Evolutionary conservation across 2,113 vertebrate genomes (phyloP), one percentile per base, ranked within the genome.

Genomic region (Potamarius usumacintae): DNA sequence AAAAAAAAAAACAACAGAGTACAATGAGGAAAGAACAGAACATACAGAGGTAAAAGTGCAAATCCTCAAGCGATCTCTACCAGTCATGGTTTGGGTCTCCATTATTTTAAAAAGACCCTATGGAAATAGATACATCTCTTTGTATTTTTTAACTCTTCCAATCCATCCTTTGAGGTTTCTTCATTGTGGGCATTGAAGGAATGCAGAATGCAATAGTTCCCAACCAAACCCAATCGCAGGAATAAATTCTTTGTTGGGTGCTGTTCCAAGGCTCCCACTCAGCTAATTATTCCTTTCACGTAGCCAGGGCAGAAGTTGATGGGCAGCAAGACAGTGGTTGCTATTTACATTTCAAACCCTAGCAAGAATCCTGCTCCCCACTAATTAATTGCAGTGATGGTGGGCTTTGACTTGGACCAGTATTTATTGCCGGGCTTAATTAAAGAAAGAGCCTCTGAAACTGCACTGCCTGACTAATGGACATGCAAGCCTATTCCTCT

Each of bases 381-480:
- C 85, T 92, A 91, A 92, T 91, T 91, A 87, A 92, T 91, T 91
- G 86, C 89, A 55, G 86, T 80, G 57, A 72, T 82, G 80, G 87
- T 69, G 76, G 78, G 81, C 78, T 87, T 80, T 52, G 85, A 88
- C 87, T 84, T 82, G 27, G 84, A 69, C 65, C 50, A 62, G 89
- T 92, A 92, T 92, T 92, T 92, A 92, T 92, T 88, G 89, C 90
- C 82, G 20, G 84, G 79, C 86, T 91, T 92, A 91, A 92, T 92
- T 91, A 92, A 91, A 89, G 89, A 88, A 89, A 91, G 87, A 90
- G 90, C 87, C 83, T 88, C 42, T 30, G 82, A 85, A 90, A 82
- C 57, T 86, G 76, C 67, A 9, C 81, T 50, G 77, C 15, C 63
- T 82, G 88, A 84, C 69, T 87, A 90, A 88, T 83, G 69, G 88